Evolutionary conservation across 2,113 vertebrate genomes (phyloP), one percentile per base, ranked within the genome.

Genomic region (Cheilinus undulatus): DNA sequence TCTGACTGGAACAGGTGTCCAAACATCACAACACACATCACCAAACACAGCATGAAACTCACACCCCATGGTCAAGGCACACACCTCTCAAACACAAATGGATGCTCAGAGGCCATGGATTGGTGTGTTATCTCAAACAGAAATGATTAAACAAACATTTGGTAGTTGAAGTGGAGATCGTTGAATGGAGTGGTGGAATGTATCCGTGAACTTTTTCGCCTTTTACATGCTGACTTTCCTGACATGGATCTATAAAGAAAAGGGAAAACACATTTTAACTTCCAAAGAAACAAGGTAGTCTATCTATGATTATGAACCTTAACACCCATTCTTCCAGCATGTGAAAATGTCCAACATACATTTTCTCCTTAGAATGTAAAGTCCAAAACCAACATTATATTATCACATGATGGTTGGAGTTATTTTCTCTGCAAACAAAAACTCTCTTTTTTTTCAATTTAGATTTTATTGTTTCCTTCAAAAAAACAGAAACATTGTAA

Each of bases 1-100:
- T 88, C 77, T 69, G 80, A 88, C 83, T 73, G 73, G 67, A 89
- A 89, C 90, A 90, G 87, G 87, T 90, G 88, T 84, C 86, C 72
- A 81, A 84, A 87, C 84, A 77, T 68, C 60, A 80, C 65, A 63
- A 68, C 69, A 76, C 65, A 67, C 74, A 40, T 32, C 64, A 64
- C 30, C 40, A 61, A 27, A 63, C 61, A 64, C 56, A 73, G 30
- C 32, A 65, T 43, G 61, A 64, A 40, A 52, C 57, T 43, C 57
- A 61, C n/a, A 52, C 27, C 27, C 15, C 34, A 13, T 3, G 15
- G 59, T 26, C 42, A 54, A 23, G 24, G 14, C 36, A 50, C 28
- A 53, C 36, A 32, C 36, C 2, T n/a, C 10, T 48, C 24, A 54
- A 5, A 6, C 6, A 70, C 56, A 51, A 17, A 30, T 5, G 2